Evolutionary conservation across 2,113 vertebrate genomes (phyloP).

Genomic region (Heterotis niloticus): DNA sequence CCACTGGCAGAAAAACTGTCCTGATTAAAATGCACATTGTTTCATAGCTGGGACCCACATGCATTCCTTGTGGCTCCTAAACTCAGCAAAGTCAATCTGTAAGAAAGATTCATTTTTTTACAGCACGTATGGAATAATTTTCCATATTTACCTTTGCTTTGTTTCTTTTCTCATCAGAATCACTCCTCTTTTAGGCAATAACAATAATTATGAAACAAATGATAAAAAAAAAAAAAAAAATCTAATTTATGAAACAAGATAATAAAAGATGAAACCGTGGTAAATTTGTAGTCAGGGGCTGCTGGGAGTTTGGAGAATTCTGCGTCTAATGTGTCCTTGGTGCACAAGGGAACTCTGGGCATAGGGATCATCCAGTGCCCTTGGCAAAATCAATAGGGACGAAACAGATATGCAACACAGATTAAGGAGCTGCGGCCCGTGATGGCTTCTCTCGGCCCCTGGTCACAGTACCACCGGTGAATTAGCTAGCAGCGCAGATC

Average conservation of each 20-base stretch:
- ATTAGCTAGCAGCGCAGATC: slow-evolving; percentile 14
- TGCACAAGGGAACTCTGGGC: not conserved
- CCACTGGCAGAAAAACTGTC: not conserved
- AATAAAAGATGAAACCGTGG: too few species aligned
- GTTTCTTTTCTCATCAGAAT: not conserved
- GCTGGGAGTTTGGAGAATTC: not conserved
- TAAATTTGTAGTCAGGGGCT: not conserved
- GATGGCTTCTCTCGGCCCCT: not conserved
- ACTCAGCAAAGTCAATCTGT: not conserved
- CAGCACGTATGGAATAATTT: too few species aligned
- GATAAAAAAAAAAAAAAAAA: too few species aligned
- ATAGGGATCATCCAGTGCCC: not conserved
- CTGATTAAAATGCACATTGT: not conserved
- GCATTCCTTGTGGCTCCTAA: not conserved
- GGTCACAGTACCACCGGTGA: not conserved
- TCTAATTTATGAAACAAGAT: too few species aligned
- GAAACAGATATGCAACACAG: slow-evolving; percentile 10
- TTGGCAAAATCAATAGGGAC: slow-evolving; percentile 6
- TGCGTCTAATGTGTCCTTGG: not conserved
- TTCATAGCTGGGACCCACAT: not conserved
- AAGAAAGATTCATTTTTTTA: not conserved
- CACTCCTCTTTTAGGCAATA: not conserved
- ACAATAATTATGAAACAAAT: too few species aligned
- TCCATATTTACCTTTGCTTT: too few species aligned
- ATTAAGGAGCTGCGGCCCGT: slow-evolving; percentile 1